Evolutionary conservation across 1,140 invertebrate genomes (phyloP), one percentile per base, ranked within the genome.

Genomic region (Trichonephila clavata): DNA sequence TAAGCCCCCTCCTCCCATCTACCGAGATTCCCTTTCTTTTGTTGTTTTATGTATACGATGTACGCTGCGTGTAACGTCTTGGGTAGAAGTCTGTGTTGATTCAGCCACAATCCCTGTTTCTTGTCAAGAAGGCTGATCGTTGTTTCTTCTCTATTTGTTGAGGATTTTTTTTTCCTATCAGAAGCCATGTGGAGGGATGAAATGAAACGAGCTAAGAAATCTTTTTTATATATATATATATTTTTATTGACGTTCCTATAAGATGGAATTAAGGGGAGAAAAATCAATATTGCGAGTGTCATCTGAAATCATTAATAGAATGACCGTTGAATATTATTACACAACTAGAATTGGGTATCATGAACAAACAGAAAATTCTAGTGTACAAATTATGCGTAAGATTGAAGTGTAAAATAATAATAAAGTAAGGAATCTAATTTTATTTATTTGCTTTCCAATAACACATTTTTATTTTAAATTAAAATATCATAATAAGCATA

Each of bases 21-120:
- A 16, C 59, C 13, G 16, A 89, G 50, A 50, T 68, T 57, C 10
- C 32, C 32, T 71, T 24, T 50, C 18, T 68, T 89, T 88, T 65
- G 61, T 84, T 81, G 21, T 83, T 91, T 91, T 91, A 43, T 87
- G 63, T 60, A 65, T 60, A 90, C 50, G 21, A 65, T 92, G 80
- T n/a, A 63, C 84, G 80, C n/a, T 16, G 50, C 59, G 39, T 81
- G 90, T 84, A 68, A 57, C 77, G 18, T 68, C 86, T 39, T 27
- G 86, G 60, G 65, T 88, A 20, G 57, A 61, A 80, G 18, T 84
- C n/a, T 50, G 90, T 92, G 90, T 92, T 92, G 90, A 92, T 60
- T 92, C 90, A 92, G 59, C 90, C 90, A 39, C 90, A 92, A 92
- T 92, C 90, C 80, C 90, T 92, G 90, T 92, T 92, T 50, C 90